Evolutionary conservation across 2,113 vertebrate species (phyloP), one percentile per base, ranked within the genome.

Genomic region (Myotis yumanensis): DNA sequence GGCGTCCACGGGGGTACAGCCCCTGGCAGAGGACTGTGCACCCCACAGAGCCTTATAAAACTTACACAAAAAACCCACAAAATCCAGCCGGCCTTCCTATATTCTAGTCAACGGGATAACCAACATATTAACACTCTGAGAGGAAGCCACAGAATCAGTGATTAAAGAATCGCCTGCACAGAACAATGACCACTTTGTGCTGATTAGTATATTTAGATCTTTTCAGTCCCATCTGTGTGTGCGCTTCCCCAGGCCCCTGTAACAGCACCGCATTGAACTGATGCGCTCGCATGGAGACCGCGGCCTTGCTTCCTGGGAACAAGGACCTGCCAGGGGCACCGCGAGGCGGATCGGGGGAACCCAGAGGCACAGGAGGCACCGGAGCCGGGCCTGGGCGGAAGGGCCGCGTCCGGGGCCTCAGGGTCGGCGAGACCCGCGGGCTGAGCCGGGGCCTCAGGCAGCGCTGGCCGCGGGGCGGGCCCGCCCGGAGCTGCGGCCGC

Each of bases 51-150:
- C 62, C 75, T 86, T 89, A 75, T 5, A 80, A 92, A 90, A 96
- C 35, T 32, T 73, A 48, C 66, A 79, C 80, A 86, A 93, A 95
- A 86, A n/a, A n/a, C n/a, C n/a, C n/a, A n/a, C n/a, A n/a, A n/a
- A n/a, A n/a, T n/a, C 59, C 73, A 35, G 16, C 72, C 72, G 46
- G 25, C 30, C 85, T 89, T 89, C 75, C 57, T 89, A 90, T 32
- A 66, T 37, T n/a, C 28, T 87, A 85, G 6, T 66, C 88, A 93
- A 93, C 40, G 48, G 48, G n/a, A 62, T 23, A 86, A 85, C 28
- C 17, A 83, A 91, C 48, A 69, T 59, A 62, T 69, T 80, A 46
- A 16, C n/a, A n/a, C 75, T 28, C 28, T 23, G 28, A 89, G 35
- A 40, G 51, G 72, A 96, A 76, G 83, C 52, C 18, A 79, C 52